Evolutionary conservation across 2,113 vertebrate species (phyloP).

Genomic region (Phaethornis superciliosus): DNA sequence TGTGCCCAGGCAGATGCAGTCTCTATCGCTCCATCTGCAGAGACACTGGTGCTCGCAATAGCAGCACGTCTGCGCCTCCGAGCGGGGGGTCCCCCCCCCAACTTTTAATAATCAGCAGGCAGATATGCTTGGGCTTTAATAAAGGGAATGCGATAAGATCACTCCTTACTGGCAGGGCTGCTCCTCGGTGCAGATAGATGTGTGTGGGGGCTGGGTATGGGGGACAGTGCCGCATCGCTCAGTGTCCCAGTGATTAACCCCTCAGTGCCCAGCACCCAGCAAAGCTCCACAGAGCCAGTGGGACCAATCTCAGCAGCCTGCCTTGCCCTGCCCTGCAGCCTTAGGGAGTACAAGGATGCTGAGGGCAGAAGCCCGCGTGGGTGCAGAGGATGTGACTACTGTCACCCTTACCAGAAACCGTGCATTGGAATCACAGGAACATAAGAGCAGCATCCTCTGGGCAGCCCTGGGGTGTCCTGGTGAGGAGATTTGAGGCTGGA

Average conservation of each 20-base stretch:
- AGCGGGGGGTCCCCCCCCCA: slow-evolving; percentile 47
- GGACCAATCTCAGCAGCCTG: not conserved
- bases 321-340: not conserved
- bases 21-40: slow-evolving; percentile 56
- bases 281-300: not conserved
- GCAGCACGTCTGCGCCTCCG: slow-evolving; percentile 56
- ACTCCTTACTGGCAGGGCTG: slow-evolving; percentile 67
- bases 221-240: slow-evolving; percentile 34
- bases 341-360: fast-evolving
- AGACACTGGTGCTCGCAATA: slow-evolving; percentile 35
- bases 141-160: slow-evolving; percentile 73
- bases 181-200: slow-evolving; percentile 56
- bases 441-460: not conserved
- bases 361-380: fast-evolving
- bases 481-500: not conserved
- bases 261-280: not conserved
- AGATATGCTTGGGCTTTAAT: slow-evolving; percentile 73
- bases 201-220: slow-evolving; percentile 40
- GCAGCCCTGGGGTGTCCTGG: not conserved
- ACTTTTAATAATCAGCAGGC: slow-evolving; percentile 75
- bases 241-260: slow-evolving; percentile 59
- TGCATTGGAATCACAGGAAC: not conserved
- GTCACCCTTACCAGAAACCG: not conserved
- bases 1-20: not conserved
- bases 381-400: not conserved